Conservation (phyloP, 2,113 vertebrate species). For the Cyanoderma ruficeps region DNA sequence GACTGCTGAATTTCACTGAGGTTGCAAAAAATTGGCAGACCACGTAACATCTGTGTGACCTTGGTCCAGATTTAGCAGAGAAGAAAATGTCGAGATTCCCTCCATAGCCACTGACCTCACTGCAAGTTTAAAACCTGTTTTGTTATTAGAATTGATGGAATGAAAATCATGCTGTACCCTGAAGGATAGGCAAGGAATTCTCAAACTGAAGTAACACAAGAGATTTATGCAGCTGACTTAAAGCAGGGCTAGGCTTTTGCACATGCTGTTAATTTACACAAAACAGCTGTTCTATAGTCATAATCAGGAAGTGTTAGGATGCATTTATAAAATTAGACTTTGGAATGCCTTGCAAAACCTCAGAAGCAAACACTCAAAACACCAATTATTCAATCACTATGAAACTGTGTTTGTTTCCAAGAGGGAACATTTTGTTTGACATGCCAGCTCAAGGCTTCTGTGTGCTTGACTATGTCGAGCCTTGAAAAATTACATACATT, state of each 20-base stretch:
- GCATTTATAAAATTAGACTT: not conserved
- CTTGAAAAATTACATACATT: constrained; percentile 21
- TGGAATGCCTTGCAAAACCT: not conserved
- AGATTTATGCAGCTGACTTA: not conserved
- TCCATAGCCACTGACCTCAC: not conserved
- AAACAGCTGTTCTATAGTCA: constrained; percentile 1
- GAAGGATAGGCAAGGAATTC: not conserved
- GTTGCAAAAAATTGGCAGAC: not conserved
- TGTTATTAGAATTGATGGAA: not conserved
- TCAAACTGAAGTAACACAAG: not conserved
- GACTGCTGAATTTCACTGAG: not conserved
- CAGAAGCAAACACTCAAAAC: not conserved
- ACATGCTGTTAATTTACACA: not conserved
- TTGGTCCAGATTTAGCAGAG: not conserved
- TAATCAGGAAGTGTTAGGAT: not conserved
- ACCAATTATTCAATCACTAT: constrained; percentile 25
- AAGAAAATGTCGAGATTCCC: not conserved
- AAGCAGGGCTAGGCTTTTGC: not conserved
- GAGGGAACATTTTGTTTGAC: constrained; percentile 35
- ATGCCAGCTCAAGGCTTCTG: constrained; percentile 43
- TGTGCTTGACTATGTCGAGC: not conserved
- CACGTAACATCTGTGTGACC: not conserved
- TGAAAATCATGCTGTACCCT: not conserved
- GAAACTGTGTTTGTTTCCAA: constrained; percentile 1
- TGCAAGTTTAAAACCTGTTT: not conserved